Percentiles rank a stretch among this genome's conserved stretches.
These are phyloP conservation scores for Crotalus tigris DNA, from an alignment of 2,113 vertebrate genomes.

Conservation along the genomic window DNA sequence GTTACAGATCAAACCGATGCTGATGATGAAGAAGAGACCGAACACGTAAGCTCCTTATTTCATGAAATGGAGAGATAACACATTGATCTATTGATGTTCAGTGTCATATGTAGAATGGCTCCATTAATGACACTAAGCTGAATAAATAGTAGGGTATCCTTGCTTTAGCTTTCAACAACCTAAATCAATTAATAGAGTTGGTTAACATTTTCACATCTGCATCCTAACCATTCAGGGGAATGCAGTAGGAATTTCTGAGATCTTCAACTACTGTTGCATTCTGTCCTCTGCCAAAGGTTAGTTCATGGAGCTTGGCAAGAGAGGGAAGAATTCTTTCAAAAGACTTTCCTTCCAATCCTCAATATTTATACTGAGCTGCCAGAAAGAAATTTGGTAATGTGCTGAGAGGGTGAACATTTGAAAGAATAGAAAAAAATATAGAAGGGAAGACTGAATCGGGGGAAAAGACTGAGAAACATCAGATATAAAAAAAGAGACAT, in stretches of 20 bases:
- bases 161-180: background rate
- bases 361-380: background rate
- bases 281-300: background rate
- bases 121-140: background rate
- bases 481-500: background rate
- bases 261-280: background rate
- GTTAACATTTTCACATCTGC: background rate
- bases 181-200: background rate
- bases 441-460: background rate
- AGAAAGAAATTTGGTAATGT: background rate
- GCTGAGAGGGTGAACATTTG: no score
- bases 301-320: background rate
- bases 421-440: background rate
- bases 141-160: background rate
- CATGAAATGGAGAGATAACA: background rate
- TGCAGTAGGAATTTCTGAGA: background rate
- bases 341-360: background rate
- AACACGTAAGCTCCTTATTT: conserved; percentile 61
- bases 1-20: conserved; percentile 76
- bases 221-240: background rate
- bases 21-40: conserved; percentile 81
- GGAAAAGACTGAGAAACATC: background rate
- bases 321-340: background rate
- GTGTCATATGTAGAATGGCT: background rate
- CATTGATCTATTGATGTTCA: background rate